Conservation (phyloP, 2,797 vertebrate species). For the Amblyraja radiata region DNA sequence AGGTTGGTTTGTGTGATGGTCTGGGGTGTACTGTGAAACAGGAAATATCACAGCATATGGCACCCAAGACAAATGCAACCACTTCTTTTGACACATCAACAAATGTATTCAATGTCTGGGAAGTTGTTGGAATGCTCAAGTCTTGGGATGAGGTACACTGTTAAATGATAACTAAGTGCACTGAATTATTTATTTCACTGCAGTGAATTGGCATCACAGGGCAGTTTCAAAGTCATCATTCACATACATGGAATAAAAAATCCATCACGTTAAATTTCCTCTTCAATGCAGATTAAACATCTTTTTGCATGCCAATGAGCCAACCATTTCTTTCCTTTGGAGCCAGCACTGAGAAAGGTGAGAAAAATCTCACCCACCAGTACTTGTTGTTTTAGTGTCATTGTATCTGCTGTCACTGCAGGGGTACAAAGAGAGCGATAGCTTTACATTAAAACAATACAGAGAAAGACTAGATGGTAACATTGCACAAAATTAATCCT, state of each 20-base stretch:
- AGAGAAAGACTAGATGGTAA: neutral
- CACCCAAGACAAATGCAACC: neutral
- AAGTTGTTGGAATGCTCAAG: neutral
- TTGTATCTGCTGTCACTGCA: neutral
- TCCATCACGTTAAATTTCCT: slow-evolving; percentile 11
- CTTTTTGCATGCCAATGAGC: neutral
- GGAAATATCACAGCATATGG: neutral
- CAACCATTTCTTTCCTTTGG: neutral
- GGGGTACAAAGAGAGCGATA: neutral
- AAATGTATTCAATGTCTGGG: neutral
- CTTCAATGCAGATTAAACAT: slow-evolving; percentile 11
- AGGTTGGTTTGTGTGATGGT: too few species aligned
- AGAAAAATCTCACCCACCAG: neutral
- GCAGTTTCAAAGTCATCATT: slow-evolving; percentile 9
- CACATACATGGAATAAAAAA: neutral
- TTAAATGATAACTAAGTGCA: neutral
- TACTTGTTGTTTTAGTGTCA: slow-evolving; percentile 14
- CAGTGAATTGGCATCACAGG: neutral
- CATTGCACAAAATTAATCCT: neutral
- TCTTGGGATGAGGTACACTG: neutral
- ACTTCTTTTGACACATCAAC: neutral
- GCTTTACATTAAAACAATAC: neutral
- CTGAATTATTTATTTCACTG: slow-evolving; percentile 33
- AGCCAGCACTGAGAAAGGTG: neutral
- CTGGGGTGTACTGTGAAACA: neutral